Evolutionary conservation across 2,888 invertebrate species (phyloP).

Genomic region (Chrysotoxum bicinctum): DNA sequence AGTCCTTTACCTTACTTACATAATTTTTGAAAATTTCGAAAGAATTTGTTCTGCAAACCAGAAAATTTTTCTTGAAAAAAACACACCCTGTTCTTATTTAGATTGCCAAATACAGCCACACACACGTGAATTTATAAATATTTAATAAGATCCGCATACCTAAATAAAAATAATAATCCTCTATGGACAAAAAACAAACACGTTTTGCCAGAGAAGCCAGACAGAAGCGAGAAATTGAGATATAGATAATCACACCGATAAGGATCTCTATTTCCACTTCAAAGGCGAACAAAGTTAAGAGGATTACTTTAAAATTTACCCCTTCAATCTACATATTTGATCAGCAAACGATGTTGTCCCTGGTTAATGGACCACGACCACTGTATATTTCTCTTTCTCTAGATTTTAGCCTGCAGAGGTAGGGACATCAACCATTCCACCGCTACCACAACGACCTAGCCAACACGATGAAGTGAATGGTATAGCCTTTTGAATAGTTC

Average conservation of each 20-base stretch:
- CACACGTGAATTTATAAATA: not conserved
- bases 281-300: constrained; percentile 29
- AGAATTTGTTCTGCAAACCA: too few relatives aligned
- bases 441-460: not conserved
- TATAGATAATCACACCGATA: constrained; percentile 40
- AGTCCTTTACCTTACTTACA: too few relatives aligned
- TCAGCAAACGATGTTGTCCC: constrained; percentile 66
- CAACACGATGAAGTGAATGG: constrained; percentile 33
- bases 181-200: not conserved
- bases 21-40: too few relatives aligned
- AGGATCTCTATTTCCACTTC: constrained; percentile 19
- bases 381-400: not conserved
- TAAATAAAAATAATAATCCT: constrained; percentile 8
- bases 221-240: not conserved
- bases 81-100: too few relatives aligned
- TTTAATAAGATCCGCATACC: constrained; percentile 30
- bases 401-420: constrained; percentile 16
- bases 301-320: constrained; percentile 66
- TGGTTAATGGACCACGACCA: constrained; percentile 54
- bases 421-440: not conserved
- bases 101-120: not conserved
- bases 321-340: constrained; percentile 70
- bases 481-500: constrained; percentile 37
- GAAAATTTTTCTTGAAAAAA: too few relatives aligned
- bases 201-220: not conserved